Conservation (phyloP, 2,888 invertebrate genomes). For the Lissonota sp. region DNA sequence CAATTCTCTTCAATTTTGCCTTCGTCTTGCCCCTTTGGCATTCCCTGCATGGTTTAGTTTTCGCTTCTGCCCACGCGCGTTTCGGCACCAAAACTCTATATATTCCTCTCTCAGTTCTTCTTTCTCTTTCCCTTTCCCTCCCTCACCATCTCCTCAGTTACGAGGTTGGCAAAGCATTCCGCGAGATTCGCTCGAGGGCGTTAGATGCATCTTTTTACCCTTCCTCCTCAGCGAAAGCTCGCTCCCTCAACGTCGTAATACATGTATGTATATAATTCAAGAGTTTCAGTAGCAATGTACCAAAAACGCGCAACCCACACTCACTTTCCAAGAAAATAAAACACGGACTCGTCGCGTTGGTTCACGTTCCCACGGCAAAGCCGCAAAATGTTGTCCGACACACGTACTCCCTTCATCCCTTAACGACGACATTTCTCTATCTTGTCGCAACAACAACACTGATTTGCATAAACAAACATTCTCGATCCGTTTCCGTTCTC, state of each 20-base stretch:
- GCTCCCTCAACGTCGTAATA: slow-evolving; percentile 42
- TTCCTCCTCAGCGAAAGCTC: slow-evolving; percentile 31
- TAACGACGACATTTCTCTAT: slow-evolving; percentile 10
- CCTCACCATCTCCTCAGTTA: slow-evolving; percentile 50
- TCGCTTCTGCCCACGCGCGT: slow-evolving; percentile 42
- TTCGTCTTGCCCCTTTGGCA: slow-evolving; percentile 57
- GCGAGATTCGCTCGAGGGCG: slow-evolving; percentile 66
- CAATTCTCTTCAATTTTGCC: slow-evolving; percentile 55
- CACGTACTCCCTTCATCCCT: not conserved
- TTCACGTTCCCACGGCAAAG: slow-evolving; percentile 33
- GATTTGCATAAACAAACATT: slow-evolving; percentile 61
- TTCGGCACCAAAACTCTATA: slow-evolving; percentile 41
- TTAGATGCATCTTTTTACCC: slow-evolving; percentile 61
- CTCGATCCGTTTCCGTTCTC: slow-evolving; percentile 20
- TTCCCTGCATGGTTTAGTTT: slow-evolving; percentile 43
- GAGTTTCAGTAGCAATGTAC: slow-evolving; percentile 6
- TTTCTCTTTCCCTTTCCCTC: slow-evolving; percentile 24
- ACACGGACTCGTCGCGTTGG: slow-evolving; percentile 44
- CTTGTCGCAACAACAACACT: slow-evolving; percentile 41
- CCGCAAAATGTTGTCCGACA: slow-evolving; percentile 56
- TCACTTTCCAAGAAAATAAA: slow-evolving; percentile 35
- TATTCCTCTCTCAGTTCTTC: slow-evolving; percentile 30
- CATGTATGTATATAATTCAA: slow-evolving; percentile 16
- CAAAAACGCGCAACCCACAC: slow-evolving; percentile 15
- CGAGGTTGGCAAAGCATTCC: slow-evolving; percentile 78